Evolutionary conservation across 2,888 invertebrate genomes (phyloP).

Genomic region (Uloborus plumipes): DNA sequence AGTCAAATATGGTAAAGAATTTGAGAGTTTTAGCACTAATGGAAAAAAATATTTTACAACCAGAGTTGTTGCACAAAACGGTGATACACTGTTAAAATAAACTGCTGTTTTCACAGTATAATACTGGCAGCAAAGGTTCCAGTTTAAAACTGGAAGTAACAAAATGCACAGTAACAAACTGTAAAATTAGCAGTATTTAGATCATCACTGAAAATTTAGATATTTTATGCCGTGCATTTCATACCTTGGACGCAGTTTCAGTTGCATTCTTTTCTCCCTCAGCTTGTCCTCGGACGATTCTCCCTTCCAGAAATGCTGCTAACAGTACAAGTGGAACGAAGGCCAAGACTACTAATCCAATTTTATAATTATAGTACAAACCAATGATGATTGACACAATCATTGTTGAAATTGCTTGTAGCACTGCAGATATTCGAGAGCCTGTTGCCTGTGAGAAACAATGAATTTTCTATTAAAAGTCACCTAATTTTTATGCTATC

Average conservation of each 20-base stretch:
- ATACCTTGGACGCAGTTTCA: conserved; percentile 80
- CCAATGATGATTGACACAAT: conserved; percentile 78
- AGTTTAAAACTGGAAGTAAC: too few species aligned
- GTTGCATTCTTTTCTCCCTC: conserved; percentile 77
- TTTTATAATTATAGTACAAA: conserved; percentile 79
- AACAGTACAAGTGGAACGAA: conserved; percentile 80
- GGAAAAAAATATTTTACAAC: too few species aligned
- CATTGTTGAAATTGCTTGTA: conserved; percentile 75
- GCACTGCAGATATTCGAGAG: conserved; percentile 80
- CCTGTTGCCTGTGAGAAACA: conserved; percentile 78
- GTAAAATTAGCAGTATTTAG: too few species aligned
- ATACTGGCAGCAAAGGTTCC: too few species aligned
- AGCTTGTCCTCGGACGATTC: conserved; percentile 77
- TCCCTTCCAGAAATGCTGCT: conserved; percentile 79
- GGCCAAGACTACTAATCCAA: conserved; percentile 79
- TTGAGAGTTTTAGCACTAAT: too few species aligned
- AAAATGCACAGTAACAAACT: too few species aligned
- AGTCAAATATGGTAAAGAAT: too few species aligned
- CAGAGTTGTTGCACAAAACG: too few species aligned
- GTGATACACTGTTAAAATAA: too few species aligned
- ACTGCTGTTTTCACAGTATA: too few species aligned
- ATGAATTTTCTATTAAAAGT: background rate
- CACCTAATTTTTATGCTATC: too few species aligned
- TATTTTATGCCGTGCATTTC: background rate
- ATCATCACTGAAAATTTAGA: too few species aligned